These are phyloP conservation scores for Melanotaenia pygmaea DNA, from an alignment of 2,797 vertebrate genomes.

Conservation along the genomic window DNA sequence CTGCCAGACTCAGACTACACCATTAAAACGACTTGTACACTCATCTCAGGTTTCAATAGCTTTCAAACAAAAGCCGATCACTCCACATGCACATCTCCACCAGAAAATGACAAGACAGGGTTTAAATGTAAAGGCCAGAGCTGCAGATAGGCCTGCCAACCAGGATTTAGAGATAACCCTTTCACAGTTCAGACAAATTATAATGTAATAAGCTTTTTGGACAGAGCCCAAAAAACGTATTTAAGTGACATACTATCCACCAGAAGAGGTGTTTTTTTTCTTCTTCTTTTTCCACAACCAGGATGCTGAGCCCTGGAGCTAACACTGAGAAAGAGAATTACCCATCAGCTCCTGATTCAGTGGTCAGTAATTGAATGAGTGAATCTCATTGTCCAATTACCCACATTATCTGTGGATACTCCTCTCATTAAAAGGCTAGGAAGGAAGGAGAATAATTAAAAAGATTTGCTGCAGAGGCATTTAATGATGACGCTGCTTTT, in stretches of 20 bases:
- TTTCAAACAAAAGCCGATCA: slow-evolving; percentile 66
- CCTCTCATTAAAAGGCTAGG: slow-evolving; percentile 79
- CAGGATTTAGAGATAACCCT: slow-evolving; percentile 58
- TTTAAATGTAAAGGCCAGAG: slow-evolving; percentile 55
- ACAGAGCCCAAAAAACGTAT: slow-evolving; percentile 42
- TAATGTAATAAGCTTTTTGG: slow-evolving; percentile 54
- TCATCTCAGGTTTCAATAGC: slow-evolving; percentile 61
- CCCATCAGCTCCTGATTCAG: slow-evolving; percentile 74
- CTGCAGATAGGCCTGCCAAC: slow-evolving; percentile 43
- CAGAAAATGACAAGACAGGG: slow-evolving; percentile 45
- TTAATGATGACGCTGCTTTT: slow-evolving; percentile 80
- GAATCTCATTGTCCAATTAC: slow-evolving; percentile 84
- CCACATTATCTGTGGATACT: slow-evolving; percentile 82
- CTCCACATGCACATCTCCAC: slow-evolving; percentile 45
- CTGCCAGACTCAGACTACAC: slow-evolving; percentile 44
- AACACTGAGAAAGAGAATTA: slow-evolving; percentile 65
- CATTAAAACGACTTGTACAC: slow-evolving; percentile 54
- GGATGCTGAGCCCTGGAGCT: slow-evolving; percentile 54
- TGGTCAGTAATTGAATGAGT: slow-evolving; percentile 85
- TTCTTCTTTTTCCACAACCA: slow-evolving; percentile 19
- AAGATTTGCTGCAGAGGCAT: slow-evolving; percentile 80
- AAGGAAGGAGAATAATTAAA: slow-evolving; percentile 82
- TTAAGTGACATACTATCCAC: slow-evolving; percentile 44
- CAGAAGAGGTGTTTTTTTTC: slow-evolving; percentile 27
- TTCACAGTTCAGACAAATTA: slow-evolving; percentile 61